A percentile compares a stretch with the other conserved stretches of the same genome.
These are phyloP conservation scores for Tinea pellionella DNA, from an alignment of 2,888 invertebrate species.

Conservation along the genomic window DNA sequence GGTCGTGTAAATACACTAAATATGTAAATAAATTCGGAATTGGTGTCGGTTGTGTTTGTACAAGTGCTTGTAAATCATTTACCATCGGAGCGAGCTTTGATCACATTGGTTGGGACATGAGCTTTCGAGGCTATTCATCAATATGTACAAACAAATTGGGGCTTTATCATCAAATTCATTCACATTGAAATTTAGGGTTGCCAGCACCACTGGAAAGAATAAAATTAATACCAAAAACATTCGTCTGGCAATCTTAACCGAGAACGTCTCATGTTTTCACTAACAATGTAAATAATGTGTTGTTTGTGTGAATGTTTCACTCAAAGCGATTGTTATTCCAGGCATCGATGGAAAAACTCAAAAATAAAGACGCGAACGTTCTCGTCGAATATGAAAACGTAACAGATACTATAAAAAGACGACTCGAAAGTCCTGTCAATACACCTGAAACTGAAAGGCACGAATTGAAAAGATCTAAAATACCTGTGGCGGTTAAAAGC, in stretches of 20 bases:
- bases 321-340: not conserved
- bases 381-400: constrained; percentile 67
- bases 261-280: constrained; percentile 5
- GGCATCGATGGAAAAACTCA: not conserved
- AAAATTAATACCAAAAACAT: not conserved
- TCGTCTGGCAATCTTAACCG: not conserved
- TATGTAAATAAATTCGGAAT: constrained; percentile 16
- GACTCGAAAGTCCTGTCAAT: constrained; percentile 56
- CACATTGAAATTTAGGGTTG: not conserved
- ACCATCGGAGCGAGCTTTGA: constrained; percentile 27
- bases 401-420: constrained; percentile 73
- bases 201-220: not conserved
- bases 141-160: not conserved
- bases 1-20: constrained; percentile 22
- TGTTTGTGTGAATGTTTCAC: constrained; percentile 4
- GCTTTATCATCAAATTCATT: constrained; percentile 22
- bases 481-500: constrained; percentile 51
- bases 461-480: constrained; percentile 51
- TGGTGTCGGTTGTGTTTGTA: constrained; percentile 34
- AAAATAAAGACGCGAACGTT: not conserved
- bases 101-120: constrained; percentile 22
- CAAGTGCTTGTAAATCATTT: constrained; percentile 21
- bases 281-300: constrained; percentile 14
- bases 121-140: not conserved
- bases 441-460: constrained; percentile 48